Conservation (phyloP, 2,797 vertebrate genomes). For the Clarias fuscus region DNA sequence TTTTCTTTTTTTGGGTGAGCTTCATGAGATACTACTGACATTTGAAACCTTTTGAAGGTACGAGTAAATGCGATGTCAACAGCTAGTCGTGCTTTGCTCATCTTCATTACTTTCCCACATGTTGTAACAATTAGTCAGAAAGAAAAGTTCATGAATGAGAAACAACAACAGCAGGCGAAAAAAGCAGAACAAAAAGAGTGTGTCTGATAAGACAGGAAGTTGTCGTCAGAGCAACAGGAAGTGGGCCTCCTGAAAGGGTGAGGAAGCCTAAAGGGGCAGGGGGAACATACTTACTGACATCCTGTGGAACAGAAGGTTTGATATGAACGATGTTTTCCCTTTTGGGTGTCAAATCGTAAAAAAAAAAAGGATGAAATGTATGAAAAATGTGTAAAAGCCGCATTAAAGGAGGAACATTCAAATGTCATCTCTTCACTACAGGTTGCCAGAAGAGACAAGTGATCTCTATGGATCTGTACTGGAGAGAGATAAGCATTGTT, state of each 20-base stretch:
- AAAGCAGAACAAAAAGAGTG: slow-evolving; percentile 46
- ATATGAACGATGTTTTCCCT: slow-evolving; percentile 29
- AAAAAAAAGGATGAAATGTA: neutral
- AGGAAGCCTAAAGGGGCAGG: slow-evolving; percentile 39
- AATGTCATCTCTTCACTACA: neutral
- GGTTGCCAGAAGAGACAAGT: neutral
- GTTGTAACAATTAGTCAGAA: too few species aligned
- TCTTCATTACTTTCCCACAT: neutral
- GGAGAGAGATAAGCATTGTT: neutral
- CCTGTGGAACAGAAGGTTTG: slow-evolving; percentile 64
- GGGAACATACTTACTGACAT: slow-evolving; percentile 57
- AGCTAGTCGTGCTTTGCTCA: neutral
- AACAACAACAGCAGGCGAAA: neutral
- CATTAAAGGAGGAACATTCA: neutral
- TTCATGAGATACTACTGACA: neutral
- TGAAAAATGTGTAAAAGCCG: neutral
- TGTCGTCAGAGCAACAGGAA: slow-evolving; percentile 50
- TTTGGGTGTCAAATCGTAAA: neutral
- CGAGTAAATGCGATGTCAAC: neutral
- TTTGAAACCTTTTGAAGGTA: neutral
- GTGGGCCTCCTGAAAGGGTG: slow-evolving; percentile 53
- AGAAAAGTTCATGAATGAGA: slow-evolving; percentile 27
- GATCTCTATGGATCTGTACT: neutral
- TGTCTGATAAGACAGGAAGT: slow-evolving; percentile 48
- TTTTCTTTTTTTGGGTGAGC: too few species aligned